Evolutionary conservation across 2,888 invertebrate genomes (phyloP).

Genomic region (Capitulum mitella): DNA sequence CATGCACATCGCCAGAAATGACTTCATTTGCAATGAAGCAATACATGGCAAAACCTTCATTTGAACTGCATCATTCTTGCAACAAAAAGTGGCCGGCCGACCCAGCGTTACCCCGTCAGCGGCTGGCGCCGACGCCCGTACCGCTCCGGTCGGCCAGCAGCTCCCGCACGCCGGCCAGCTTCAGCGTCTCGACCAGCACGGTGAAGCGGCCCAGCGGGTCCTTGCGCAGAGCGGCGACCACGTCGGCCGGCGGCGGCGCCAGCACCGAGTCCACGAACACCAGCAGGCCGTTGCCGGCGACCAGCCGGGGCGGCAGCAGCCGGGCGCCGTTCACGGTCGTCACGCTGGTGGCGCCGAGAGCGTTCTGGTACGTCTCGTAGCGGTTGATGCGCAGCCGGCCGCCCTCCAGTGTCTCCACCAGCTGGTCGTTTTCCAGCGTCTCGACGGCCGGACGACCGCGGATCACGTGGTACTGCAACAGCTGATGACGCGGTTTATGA

Average conservation of each 20-base stretch:
- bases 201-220: conserved; percentile 28
- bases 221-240: conserved; percentile 19
- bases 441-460: conserved; percentile 22
- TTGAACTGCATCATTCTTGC: too few relatives aligned
- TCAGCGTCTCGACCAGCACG: conserved; percentile 24
- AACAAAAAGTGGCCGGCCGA: too few relatives aligned
- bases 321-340: conserved; percentile 28
- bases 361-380: conserved; percentile 3
- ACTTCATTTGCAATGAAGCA: too few relatives aligned
- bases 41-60: too few relatives aligned
- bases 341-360: background rate
- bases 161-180: conserved; percentile 26
- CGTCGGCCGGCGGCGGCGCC: conserved; percentile 25
- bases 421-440: conserved; percentile 27
- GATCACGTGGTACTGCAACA: conserved; percentile 29
- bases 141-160: background rate
- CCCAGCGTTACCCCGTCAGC: too few relatives aligned
- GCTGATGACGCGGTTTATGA: too few relatives aligned
- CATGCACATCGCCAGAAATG: too few relatives aligned
- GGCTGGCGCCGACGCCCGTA: too few relatives aligned
- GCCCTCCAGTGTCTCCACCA: conserved; percentile 23
- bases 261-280: conserved; percentile 31
- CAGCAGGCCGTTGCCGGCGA: conserved; percentile 35
- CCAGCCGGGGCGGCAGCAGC: conserved; percentile 26
- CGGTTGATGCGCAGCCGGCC: conserved; percentile 23